Conservation (phyloP, 2,888 invertebrate species). For the Synergus itoensis region DNA sequence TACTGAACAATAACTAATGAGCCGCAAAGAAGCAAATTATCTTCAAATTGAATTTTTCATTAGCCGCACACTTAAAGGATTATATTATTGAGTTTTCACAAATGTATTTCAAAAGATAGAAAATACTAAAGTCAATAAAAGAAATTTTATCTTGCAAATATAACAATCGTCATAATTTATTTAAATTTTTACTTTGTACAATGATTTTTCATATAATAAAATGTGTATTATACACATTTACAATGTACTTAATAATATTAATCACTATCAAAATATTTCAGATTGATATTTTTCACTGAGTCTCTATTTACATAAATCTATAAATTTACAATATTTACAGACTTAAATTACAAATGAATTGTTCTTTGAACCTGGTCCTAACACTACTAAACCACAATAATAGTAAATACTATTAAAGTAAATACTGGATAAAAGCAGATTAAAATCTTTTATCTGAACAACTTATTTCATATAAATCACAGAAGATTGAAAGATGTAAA, state of each 20-base stretch:
- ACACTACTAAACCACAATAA: background rate
- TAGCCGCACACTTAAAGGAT: no score
- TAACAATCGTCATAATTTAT: conserved; percentile 72
- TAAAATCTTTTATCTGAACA: background rate
- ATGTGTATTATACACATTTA: background rate
- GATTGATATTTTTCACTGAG: background rate
- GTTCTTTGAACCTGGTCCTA: no score
- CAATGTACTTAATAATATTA: background rate
- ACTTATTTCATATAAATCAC: background rate
- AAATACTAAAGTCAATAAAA: background rate
- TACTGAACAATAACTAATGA: conserved; percentile 27
- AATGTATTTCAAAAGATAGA: no score
- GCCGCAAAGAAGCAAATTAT: conserved; percentile 15
- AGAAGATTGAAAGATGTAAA: background rate
- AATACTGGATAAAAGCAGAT: background rate
- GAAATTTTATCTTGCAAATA: conserved; percentile 64
- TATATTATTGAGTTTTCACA: no score
- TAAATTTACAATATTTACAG: background rate
- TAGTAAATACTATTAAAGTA: background rate
- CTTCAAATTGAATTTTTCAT: background rate
- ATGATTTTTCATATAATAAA: background rate
- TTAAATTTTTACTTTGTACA: conserved; percentile 61
- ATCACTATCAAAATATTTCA: background rate
- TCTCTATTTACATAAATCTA: background rate
- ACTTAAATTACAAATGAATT: background rate